phyloP scores from a whole-genome alignment of 2,888 invertebrate species.

The Allygus modestus region DNA sequence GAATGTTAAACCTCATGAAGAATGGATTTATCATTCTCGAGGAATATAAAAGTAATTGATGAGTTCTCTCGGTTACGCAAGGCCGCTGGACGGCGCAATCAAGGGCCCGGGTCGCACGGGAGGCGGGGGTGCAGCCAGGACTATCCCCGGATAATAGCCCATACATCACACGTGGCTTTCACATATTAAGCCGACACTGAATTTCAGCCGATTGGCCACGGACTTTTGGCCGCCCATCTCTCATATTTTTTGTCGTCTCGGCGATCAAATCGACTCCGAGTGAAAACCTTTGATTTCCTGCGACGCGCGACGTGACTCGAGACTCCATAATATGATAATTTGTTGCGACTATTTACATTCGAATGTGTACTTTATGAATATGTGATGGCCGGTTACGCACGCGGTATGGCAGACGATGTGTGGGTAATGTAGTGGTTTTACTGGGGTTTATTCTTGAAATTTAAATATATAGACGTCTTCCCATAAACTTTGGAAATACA shows the following conservation, averaged over 20 bases:
- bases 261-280: conserved; percentile 36
- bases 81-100: not conserved
- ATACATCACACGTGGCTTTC: conserved; percentile 51
- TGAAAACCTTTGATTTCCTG: conserved; percentile 47
- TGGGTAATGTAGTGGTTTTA: not conserved
- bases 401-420: too few relatives aligned
- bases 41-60: conserved; percentile 20
- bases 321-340: conserved; percentile 42
- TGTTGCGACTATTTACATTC: conserved; percentile 21
- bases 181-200: conserved; percentile 57
- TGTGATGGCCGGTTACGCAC: not conserved
- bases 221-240: conserved; percentile 43
- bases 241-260: conserved; percentile 55
- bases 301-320: not conserved
- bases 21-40: not conserved
- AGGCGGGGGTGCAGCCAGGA: conserved; percentile 14
- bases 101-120: not conserved
- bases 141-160: conserved; percentile 52
- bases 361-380: conserved; percentile 27
- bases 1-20: not conserved
- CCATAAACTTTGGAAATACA: too few relatives aligned
- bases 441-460: too few relatives aligned
- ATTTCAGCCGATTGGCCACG: conserved; percentile 53
- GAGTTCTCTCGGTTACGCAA: not conserved
- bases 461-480: too few relatives aligned